Percentiles rank a stretch among this genome's conserved stretches.
Conservation (phyloP, 2,888 invertebrate genomes). For the Carpatolechia fugitivella region DNA sequence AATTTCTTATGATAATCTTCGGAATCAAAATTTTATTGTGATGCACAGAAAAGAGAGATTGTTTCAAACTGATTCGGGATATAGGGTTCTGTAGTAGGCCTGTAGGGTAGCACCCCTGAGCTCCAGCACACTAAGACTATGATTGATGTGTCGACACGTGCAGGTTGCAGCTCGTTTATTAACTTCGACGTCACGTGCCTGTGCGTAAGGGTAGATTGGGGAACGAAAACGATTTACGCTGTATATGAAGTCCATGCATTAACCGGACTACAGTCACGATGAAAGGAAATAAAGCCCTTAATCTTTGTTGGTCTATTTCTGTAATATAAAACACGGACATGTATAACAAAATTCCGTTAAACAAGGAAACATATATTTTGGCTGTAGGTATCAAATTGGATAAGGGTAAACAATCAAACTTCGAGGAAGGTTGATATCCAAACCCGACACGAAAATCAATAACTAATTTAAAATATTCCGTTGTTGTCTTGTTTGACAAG, state of each 20-base stretch:
- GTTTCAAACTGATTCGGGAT: too few relatives aligned
- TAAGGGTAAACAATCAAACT: neutral
- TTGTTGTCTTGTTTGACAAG: too few relatives aligned
- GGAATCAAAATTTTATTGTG: too few relatives aligned
- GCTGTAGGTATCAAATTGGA: neutral
- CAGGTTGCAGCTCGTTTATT: constrained; percentile 47
- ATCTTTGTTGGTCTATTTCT: neutral
- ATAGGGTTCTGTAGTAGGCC: too few relatives aligned
- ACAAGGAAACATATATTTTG: neutral
- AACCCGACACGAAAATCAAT: neutral
- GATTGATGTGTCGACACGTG: constrained; percentile 58
- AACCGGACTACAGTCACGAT: too few relatives aligned
- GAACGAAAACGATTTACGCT: constrained; percentile 23
- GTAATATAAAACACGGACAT: too few relatives aligned
- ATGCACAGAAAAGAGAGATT: too few relatives aligned
- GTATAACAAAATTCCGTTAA: neutral
- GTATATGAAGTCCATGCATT: too few relatives aligned
- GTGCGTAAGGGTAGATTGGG: constrained; percentile 16
- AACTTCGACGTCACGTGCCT: constrained; percentile 28
- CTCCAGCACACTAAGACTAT: constrained; percentile 39
- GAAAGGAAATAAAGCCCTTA: too few relatives aligned
- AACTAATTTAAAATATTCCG: neutral
- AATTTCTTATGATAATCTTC: too few relatives aligned
- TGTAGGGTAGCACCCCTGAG: constrained; percentile 30
- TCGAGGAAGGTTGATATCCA: neutral